These are phyloP conservation scores for Autographa pulchrina DNA, from an alignment of 2,888 invertebrate species.

Conservation along the genomic window DNA sequence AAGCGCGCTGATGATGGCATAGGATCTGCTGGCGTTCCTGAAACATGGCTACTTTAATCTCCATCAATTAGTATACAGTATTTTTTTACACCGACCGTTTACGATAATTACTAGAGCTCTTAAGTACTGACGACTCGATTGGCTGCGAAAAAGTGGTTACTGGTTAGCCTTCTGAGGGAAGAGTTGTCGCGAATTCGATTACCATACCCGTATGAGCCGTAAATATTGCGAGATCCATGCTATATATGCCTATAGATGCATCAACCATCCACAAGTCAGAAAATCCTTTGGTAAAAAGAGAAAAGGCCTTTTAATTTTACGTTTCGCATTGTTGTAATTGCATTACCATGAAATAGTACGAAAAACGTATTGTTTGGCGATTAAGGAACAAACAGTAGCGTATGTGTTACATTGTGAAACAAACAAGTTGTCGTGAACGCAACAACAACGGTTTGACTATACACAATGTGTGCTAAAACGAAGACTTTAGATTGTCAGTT, in stretches of 20 bases:
- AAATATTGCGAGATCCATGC: slow-evolving; percentile 1
- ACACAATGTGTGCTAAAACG: slow-evolving; percentile 47
- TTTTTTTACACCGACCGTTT: background rate
- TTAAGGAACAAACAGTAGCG: slow-evolving; percentile 7
- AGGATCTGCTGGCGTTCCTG: too few relatives aligned
- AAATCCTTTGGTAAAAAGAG: too few relatives aligned
- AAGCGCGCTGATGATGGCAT: background rate
- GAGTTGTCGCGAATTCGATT: slow-evolving; percentile 1
- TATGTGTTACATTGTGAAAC: slow-evolving; percentile 21
- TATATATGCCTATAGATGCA: background rate
- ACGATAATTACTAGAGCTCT: background rate
- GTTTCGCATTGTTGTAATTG: background rate
- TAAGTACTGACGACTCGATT: background rate
- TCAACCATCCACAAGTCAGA: background rate
- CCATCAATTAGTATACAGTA: background rate
- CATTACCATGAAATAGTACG: background rate
- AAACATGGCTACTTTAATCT: background rate
- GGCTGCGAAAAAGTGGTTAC: background rate
- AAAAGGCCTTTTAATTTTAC: background rate
- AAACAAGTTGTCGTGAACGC: slow-evolving; percentile 31
- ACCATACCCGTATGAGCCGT: background rate
- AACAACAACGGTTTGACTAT: slow-evolving; percentile 24
- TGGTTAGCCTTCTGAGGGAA: slow-evolving; percentile 2
- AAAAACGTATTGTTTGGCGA: background rate
- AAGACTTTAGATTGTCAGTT: slow-evolving; percentile 32